These are phyloP conservation scores for Lasioglossum marginatum DNA, from an alignment of 2,888 invertebrate species.

Conservation along the genomic window DNA sequence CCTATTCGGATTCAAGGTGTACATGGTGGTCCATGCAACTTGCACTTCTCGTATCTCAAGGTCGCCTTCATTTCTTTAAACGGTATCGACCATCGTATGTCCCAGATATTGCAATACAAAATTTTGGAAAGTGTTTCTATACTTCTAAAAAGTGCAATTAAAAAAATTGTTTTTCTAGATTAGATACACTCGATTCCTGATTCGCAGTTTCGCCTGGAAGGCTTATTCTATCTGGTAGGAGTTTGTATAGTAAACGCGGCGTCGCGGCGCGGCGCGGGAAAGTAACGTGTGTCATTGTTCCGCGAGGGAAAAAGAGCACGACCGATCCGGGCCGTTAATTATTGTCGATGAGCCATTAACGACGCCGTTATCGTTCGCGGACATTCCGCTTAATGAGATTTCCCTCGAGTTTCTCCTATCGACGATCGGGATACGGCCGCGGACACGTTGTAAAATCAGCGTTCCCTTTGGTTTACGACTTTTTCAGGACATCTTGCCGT, in stretches of 20 bases:
- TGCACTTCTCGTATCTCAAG: too few species aligned
- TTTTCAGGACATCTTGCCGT: conserved; percentile 53
- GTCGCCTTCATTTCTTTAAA: too few species aligned
- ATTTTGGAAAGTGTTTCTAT: too few species aligned
- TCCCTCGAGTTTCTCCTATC: conserved; percentile 69
- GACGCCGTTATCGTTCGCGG: conserved; percentile 71
- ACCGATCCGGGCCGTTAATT: conserved; percentile 71
- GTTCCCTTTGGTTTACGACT: conserved; percentile 63
- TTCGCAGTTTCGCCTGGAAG: background rate
- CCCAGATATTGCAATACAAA: background rate
- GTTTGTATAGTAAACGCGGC: background rate
- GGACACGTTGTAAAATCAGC: conserved; percentile 56
- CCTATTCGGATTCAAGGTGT: too few species aligned
- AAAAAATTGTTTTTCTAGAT: background rate
- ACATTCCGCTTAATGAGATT: conserved; percentile 72
- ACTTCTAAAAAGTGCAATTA: too few species aligned
- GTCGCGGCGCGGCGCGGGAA: conserved; percentile 12
- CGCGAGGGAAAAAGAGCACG: conserved; percentile 41
- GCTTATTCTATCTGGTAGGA: background rate
- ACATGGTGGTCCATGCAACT: too few species aligned
- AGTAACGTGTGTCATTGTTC: conserved; percentile 59
- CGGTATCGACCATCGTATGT: too few species aligned
- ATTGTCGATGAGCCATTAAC: conserved; percentile 73
- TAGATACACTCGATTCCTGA: background rate
- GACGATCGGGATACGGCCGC: conserved; percentile 46